These are phyloP conservation scores for Strix aluco DNA, from an alignment of 2,113 vertebrate species.

Conservation along the genomic window DNA sequence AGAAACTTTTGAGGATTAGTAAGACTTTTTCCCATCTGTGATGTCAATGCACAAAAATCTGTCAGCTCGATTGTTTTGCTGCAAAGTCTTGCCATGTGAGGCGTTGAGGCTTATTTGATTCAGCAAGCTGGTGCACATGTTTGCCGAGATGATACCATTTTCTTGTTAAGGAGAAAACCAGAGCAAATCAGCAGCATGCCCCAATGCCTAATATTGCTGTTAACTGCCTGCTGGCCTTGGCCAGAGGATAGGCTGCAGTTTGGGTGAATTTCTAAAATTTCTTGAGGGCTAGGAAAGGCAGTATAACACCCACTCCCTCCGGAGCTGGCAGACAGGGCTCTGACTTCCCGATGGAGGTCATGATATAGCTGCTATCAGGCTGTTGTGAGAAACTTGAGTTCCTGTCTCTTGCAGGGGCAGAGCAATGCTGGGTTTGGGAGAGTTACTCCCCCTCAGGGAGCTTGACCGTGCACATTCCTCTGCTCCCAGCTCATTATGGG, in stretches of 20 bases:
- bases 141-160: not conserved
- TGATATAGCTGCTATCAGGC: rapidly evolving
- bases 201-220: not conserved
- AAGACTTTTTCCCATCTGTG: slow-evolving; percentile 37
- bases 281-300: not conserved
- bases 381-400: not conserved
- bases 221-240: not conserved
- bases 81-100: not conserved
- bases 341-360: not conserved
- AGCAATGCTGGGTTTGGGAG: not conserved
- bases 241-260: not conserved
- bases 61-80: not conserved
- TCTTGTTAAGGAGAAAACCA: not conserved
- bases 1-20: slow-evolving; percentile 3
- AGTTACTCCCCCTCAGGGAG: not conserved
- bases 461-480: slow-evolving; percentile 24
- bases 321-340: not conserved
- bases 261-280: not conserved
- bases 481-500: not conserved
- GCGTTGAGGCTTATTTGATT: not conserved
- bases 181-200: not conserved
- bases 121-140: not conserved
- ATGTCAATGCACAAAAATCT: slow-evolving; percentile 39
- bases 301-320: rapidly evolving
- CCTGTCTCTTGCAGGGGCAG: not conserved